A percentile compares a stretch with the other conserved stretches of the same genome.
phyloP scores from a whole-genome alignment of 2,797 vertebrate genomes.

The Enteromius thamalakanensis region DNA sequence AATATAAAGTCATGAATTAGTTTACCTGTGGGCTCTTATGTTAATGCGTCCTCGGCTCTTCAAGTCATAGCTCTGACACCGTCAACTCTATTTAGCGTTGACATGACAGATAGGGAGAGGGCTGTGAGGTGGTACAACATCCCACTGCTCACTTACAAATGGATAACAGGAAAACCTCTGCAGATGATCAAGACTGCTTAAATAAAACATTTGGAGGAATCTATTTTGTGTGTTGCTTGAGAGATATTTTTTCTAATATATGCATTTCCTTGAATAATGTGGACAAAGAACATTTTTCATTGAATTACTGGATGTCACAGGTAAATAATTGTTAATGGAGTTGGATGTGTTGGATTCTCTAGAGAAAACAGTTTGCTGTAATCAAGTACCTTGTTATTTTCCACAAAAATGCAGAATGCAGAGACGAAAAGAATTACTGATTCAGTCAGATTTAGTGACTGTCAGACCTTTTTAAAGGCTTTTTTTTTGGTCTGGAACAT shows the following conservation, averaged over 20 bases:
- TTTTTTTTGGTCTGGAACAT: slow-evolving; percentile 1
- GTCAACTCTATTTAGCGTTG: slow-evolving; percentile 53
- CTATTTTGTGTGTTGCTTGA: neutral
- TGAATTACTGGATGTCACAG: slow-evolving; percentile 18
- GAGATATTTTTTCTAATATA: neutral
- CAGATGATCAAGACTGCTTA: slow-evolving; percentile 41
- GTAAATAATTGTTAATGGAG: slow-evolving; percentile 27
- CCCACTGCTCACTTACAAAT: slow-evolving; percentile 23
- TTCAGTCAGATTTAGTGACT: neutral
- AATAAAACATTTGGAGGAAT: slow-evolving; percentile 39
- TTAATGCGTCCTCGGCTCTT: slow-evolving; percentile 49
- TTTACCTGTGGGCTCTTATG: slow-evolving; percentile 54
- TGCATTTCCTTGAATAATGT: neutral
- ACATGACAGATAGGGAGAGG: slow-evolving; percentile 48
- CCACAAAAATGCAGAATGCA: neutral
- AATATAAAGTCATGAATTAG: slow-evolving; percentile 41
- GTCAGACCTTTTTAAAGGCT: slow-evolving; percentile 8
- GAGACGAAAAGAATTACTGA: slow-evolving; percentile 8
- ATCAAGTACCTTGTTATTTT: slow-evolving; percentile 19
- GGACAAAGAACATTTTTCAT: slow-evolving; percentile 23
- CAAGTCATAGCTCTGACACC: slow-evolving; percentile 37
- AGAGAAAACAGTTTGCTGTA: slow-evolving; percentile 28
- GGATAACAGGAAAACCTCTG: slow-evolving; percentile 32
- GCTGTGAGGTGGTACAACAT: slow-evolving; percentile 5
- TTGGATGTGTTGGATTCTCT: neutral